These are phyloP conservation scores for Channa striata DNA, from an alignment of 2,797 vertebrate genomes.

Conservation along the genomic window DNA sequence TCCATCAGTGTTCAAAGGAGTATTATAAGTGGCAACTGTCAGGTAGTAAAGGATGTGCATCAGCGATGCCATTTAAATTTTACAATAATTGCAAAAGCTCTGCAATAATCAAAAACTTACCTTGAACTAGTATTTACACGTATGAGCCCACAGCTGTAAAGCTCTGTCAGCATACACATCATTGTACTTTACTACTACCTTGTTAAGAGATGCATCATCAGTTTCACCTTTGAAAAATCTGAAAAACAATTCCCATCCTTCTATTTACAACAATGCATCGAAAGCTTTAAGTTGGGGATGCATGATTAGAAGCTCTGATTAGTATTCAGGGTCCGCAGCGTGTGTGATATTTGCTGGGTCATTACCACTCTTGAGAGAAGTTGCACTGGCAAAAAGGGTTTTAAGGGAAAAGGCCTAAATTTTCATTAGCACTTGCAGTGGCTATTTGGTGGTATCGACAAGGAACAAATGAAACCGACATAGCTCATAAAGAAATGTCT, in stretches of 20 bases:
- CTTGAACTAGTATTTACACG: slow-evolving; percentile 38
- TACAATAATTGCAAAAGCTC: slow-evolving; percentile 34
- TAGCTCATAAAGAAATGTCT: slow-evolving; percentile 16
- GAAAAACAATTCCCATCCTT: slow-evolving; percentile 43
- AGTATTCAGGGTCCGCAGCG: slow-evolving; percentile 72
- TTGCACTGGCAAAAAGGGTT: slow-evolving; percentile 32
- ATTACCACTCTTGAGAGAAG: slow-evolving; percentile 71
- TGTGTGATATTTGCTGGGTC: slow-evolving; percentile 70
- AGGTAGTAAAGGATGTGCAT: slow-evolving; percentile 47
- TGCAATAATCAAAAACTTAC: slow-evolving; percentile 35
- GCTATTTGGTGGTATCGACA: slow-evolving; percentile 45
- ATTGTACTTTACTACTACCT: slow-evolving; percentile 40
- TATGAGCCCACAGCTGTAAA: slow-evolving; percentile 26
- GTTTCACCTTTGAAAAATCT: slow-evolving; percentile 46
- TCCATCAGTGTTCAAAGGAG: slow-evolving; percentile 79
- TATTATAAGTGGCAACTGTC: slow-evolving; percentile 65
- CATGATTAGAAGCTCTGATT: slow-evolving; percentile 70
- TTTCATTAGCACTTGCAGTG: slow-evolving; percentile 52
- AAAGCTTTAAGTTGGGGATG: slow-evolving; percentile 52
- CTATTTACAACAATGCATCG: slow-evolving; percentile 36
- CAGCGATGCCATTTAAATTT: slow-evolving; percentile 45
- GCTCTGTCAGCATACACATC: slow-evolving; percentile 36
- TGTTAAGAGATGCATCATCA: slow-evolving; percentile 43
- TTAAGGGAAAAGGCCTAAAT: slow-evolving; percentile 54
- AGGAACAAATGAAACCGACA: slow-evolving; percentile 41